phyloP scores from a whole-genome alignment of 1,140 invertebrate species.

The Solen grandis region DNA sequence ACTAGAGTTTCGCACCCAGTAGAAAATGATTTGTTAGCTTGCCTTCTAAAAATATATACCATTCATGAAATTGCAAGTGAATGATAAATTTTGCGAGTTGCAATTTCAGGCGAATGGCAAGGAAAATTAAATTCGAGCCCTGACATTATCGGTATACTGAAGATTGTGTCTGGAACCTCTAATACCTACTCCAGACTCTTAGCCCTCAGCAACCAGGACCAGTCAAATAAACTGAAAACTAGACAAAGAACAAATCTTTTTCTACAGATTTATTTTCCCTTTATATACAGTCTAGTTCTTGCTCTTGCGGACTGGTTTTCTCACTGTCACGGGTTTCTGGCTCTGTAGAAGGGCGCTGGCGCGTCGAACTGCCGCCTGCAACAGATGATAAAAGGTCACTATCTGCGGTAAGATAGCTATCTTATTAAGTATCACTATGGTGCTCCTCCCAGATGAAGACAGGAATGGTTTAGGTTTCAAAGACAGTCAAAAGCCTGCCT shows the following conservation, averaged over 20 bases:
- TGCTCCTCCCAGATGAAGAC: background rate
- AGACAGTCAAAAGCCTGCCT: no score
- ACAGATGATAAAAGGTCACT: slow-evolving; percentile 61
- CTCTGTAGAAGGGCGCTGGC: slow-evolving; percentile 94
- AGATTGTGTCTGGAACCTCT: no score
- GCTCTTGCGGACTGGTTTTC: slow-evolving; percentile 87
- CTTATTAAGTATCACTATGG: background rate
- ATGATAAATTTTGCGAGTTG: no score
- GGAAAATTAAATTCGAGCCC: no score
- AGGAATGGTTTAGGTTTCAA: background rate
- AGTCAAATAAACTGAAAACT: background rate
- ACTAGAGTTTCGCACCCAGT: no score
- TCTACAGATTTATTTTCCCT: background rate
- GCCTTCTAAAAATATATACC: no score
- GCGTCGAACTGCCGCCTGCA: slow-evolving; percentile 90
- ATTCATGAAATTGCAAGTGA: no score
- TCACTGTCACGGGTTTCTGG: slow-evolving; percentile 90
- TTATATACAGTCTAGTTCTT: slow-evolving; percentile 59
- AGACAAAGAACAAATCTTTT: background rate
- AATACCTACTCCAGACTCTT: no score
- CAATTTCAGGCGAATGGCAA: no score
- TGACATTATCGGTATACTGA: no score
- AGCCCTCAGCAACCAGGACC: background rate
- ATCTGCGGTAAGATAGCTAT: background rate
- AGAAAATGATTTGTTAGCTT: no score